phyloP scores from a whole-genome alignment of 1,140 invertebrate species.

The Paralvinella palmiformis region DNA sequence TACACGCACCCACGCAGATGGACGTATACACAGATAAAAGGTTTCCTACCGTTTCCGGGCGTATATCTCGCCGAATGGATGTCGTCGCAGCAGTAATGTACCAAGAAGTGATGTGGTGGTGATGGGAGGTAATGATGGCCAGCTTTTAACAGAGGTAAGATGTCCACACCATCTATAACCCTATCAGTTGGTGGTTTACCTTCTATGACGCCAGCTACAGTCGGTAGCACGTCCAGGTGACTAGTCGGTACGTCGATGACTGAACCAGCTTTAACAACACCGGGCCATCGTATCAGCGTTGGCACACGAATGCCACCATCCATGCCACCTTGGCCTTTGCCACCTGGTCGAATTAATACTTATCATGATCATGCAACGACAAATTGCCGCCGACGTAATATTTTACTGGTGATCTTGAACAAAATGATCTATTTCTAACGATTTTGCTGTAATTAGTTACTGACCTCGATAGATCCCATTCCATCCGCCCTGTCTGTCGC shows the following conservation, averaged over 20 bases:
- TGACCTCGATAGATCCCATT: conserved; percentile 46
- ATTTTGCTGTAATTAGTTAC: background rate
- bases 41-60: no score
- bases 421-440: no score
- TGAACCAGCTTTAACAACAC: conserved; percentile 16
- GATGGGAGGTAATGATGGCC: conserved; percentile 13
- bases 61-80: conserved; percentile 33
- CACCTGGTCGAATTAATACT: conserved; percentile 33
- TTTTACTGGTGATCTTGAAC: no score
- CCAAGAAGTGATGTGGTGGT: conserved; percentile 36
- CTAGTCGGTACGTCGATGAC: conserved; percentile 38
- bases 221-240: conserved; percentile 52
- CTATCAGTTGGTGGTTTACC: conserved; percentile 25
- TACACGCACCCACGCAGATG: no score
- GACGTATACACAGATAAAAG: no score
- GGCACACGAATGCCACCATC: conserved; percentile 54
- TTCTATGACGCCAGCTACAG: conserved; percentile 31
- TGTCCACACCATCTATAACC: conserved; percentile 35
- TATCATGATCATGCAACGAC: background rate
- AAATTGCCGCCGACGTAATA: no score
- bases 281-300: conserved; percentile 43
- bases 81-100: conserved; percentile 39
- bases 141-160: conserved; percentile 32
- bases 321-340: conserved; percentile 47
- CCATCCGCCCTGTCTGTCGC: conserved; percentile 44